phyloP scores from a whole-genome alignment of 2,797 vertebrate species.

The Calcarius lapponicus region DNA sequence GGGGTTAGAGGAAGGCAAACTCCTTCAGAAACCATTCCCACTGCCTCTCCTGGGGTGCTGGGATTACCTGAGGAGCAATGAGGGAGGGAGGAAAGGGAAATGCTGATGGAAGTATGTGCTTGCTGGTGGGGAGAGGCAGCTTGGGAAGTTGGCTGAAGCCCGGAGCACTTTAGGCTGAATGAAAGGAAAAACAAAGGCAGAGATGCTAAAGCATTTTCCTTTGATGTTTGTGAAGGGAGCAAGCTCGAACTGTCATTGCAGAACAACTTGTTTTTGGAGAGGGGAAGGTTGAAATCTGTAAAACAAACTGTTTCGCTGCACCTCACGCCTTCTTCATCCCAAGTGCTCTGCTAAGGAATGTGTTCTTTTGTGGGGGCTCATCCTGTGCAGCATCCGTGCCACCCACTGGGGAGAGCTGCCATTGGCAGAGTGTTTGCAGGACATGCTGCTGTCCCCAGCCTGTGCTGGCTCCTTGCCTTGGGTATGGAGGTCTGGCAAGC shows the following conservation, averaged over 20 bases:
- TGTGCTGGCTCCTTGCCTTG: not conserved
- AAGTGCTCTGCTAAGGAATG: not conserved
- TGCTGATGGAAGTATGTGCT: not conserved
- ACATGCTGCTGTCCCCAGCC: not conserved
- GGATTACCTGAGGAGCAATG: not conserved
- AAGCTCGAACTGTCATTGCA: conserved; percentile 54
- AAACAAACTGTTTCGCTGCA: not conserved
- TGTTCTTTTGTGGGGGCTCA: not conserved
- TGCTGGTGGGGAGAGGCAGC: not conserved
- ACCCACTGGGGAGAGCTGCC: not conserved
- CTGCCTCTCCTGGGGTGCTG: not conserved
- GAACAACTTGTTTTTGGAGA: conserved; percentile 51
- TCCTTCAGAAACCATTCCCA: not conserved
- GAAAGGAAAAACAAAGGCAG: conserved; percentile 45
- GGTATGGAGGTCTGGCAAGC: not conserved
- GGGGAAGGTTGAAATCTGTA: conserved; percentile 32
- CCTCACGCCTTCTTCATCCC: not conserved
- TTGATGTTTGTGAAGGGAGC: conserved; percentile 59
- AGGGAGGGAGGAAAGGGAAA: not conserved
- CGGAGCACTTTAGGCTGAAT: not conserved
- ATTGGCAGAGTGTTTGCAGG: not conserved
- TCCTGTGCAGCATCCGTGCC: not conserved
- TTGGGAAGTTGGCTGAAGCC: not conserved
- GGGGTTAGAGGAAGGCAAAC: not conserved
- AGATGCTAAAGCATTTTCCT: not conserved